Evolutionary conservation across 1,140 invertebrate genomes (phyloP), one percentile per base, ranked within the genome.

Genomic region (Meloidogyne exigua): DNA sequence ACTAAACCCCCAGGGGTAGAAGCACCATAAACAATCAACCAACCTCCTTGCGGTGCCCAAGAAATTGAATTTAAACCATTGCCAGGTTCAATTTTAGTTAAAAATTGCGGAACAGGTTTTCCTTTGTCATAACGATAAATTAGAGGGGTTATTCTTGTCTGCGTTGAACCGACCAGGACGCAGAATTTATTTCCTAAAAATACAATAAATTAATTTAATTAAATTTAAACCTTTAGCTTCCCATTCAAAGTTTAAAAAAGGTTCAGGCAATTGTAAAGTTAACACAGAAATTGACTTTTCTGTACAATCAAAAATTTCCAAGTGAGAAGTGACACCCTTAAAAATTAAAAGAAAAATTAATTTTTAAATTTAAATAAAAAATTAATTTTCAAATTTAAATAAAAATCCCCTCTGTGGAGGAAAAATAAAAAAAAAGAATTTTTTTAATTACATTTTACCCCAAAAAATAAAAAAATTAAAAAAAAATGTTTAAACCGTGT

Each of bases 241-340:
- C 96, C 96, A 99, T 2, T 94, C 95, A 88, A 99, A 98, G 0
- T 95, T 93, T 81, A 95, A 92, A 74, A 98, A 96, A 74, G 87
- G 88, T 73, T 91, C 90, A 87, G 84, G 44, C 79, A 88, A 76
- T n/a, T 78, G 79, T 21, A 88, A 92, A 73, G 94, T 96, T 87
- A 99, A 96, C 0, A 99, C 95, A 0, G 97, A 96, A 80, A 99
- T 94, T 87, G 97, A 93, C 87, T 99, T 99, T 85, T 98, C 95
- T 85, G 85, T 84, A 23, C 84, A 83, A 84, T 96, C 94, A 90
- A 99, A 99, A 79, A 99, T 94, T 90, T 99, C 96, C 89, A 99
- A 96, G 88, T 99, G 98, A 89, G 95, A 97, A 82, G 95, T 96
- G 91, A 97, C 94, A 82, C 96, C 95, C 91, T 92, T 32, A 3